These are phyloP conservation scores for Conus canariensis DNA, from an alignment of 2,888 invertebrate species.

Conservation along the genomic window DNA sequence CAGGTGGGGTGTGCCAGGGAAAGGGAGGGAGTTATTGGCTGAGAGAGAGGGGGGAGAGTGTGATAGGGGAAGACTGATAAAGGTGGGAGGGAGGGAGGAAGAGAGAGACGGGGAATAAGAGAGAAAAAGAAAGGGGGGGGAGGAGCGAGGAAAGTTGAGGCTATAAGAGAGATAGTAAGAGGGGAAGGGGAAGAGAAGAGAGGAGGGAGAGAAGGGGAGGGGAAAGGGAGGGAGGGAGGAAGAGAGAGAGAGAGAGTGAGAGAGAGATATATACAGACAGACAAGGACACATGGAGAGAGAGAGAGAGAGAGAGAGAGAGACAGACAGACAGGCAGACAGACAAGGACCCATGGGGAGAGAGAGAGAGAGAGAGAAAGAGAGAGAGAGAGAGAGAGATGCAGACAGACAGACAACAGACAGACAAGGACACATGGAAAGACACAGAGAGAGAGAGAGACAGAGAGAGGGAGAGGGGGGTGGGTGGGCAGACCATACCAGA, in stretches of 20 bases:
- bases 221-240: neutral
- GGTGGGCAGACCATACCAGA: neutral
- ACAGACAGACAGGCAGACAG: too few relatives aligned
- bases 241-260: neutral
- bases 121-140: neutral
- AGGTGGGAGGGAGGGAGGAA: too few relatives aligned
- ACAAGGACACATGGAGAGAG: neutral
- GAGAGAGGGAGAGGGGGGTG: neutral
- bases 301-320: too few relatives aligned
- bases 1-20: too few relatives aligned
- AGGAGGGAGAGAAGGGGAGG: neutral
- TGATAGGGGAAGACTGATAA: too few relatives aligned
- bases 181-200: neutral
- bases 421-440: neutral
- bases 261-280: neutral
- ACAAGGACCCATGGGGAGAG: neutral
- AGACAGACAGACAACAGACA: neutral
- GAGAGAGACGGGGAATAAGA: neutral
- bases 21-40: too few relatives aligned
- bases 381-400: neutral
- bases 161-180: neutral
- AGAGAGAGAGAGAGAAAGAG: neutral
- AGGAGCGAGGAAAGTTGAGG: neutral
- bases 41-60: too few relatives aligned
- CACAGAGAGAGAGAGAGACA: neutral